Conservation (phyloP, 64 coral and sea anemone genomes). For the Stichodactyla mertensii region DNA sequence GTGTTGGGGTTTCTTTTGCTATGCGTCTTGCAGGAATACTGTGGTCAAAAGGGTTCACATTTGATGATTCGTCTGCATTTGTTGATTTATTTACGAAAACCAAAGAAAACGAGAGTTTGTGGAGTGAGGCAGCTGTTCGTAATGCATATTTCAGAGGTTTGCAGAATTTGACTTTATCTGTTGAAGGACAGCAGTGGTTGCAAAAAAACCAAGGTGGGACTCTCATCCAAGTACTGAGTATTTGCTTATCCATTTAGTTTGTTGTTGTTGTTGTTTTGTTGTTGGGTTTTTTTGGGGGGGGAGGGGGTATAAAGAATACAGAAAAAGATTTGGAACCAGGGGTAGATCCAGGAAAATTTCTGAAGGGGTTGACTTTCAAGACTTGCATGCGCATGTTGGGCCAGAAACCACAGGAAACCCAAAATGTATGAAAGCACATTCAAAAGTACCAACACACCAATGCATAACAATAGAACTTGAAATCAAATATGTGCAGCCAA, state of each 20-base stretch:
- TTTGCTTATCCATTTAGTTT: neutral
- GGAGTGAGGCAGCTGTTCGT: neutral
- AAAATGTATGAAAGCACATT: no score
- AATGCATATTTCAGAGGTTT: constrained; percentile 2
- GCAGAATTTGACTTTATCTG: neutral
- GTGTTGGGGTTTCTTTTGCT: constrained; percentile 17
- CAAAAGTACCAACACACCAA: no score
- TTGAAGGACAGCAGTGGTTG: neutral
- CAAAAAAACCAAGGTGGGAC: neutral
- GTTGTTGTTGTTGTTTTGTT: neutral
- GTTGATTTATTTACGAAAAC: constrained; percentile 5
- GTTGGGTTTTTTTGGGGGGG: no score
- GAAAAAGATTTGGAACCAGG: no score
- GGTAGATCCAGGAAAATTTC: no score
- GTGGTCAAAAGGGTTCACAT: neutral
- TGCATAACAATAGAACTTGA: no score
- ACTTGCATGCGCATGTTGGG: no score
- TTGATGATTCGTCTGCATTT: neutral
- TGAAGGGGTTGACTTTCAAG: no score
- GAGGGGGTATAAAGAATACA: no score
- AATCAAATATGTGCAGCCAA: no score
- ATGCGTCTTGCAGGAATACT: constrained; percentile 42
- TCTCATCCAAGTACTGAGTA: neutral
- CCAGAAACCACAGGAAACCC: no score
- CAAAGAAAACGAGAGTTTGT: neutral